Conservation (phyloP, 2,113 vertebrate species). For the Thalassarche chlororhynchos region DNA sequence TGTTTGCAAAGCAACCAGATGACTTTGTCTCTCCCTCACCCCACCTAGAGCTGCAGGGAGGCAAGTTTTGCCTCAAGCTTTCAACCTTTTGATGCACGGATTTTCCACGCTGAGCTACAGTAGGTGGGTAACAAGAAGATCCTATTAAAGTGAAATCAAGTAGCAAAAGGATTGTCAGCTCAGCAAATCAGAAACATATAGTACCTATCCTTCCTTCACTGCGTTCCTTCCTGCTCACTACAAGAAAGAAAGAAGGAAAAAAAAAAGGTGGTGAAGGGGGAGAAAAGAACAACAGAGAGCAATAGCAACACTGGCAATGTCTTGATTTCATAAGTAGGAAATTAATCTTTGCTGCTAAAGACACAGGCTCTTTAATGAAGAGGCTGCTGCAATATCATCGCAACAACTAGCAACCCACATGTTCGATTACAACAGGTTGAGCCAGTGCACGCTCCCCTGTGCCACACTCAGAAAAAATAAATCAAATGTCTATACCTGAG, state of each 20-base stretch:
- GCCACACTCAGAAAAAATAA: slow-evolving; percentile 58
- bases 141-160: slow-evolving; percentile 48
- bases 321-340: not conserved
- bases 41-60: not conserved
- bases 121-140: slow-evolving; percentile 33
- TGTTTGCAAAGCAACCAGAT: not conserved
- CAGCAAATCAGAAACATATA: not conserved
- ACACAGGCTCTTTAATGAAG: slow-evolving; percentile 60
- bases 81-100: not conserved
- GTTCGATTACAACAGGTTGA: slow-evolving; percentile 80
- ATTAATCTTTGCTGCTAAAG: slow-evolving; percentile 45
- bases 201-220: not conserved
- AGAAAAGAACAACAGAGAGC: not conserved
- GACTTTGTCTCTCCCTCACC: not conserved
- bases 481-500: slow-evolving; percentile 20
- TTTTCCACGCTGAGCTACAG: not conserved
- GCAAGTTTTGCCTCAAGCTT: slow-evolving; percentile 36
- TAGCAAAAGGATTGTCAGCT: slow-evolving; percentile 34
- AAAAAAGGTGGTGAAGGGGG: not conserved
- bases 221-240: not conserved
- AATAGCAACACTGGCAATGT: not conserved
- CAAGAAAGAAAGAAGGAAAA: not conserved
- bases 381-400: slow-evolving; percentile 82
- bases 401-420: slow-evolving; percentile 76
- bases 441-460: slow-evolving; percentile 74